phyloP scores from a whole-genome alignment of 2,797 vertebrate species.

The Notolepis coatsorum region DNA sequence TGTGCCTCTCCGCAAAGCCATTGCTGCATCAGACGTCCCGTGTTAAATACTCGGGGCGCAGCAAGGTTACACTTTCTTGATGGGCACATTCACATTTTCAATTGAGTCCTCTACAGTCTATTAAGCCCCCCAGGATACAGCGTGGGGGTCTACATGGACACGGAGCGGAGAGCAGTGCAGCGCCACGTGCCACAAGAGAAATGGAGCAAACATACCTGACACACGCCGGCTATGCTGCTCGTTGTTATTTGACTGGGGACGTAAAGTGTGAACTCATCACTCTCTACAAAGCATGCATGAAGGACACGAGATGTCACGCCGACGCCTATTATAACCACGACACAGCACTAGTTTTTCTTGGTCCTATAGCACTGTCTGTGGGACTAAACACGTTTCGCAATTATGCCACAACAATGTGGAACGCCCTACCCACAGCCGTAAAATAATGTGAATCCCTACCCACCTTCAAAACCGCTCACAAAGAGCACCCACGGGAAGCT shows the following conservation, averaged over 20 bases:
- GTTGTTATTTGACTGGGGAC: slow-evolving; percentile 58
- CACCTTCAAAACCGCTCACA: no score
- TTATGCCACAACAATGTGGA: no score
- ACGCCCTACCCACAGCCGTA: no score
- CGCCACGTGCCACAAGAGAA: slow-evolving; percentile 39
- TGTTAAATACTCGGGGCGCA: slow-evolving; percentile 67
- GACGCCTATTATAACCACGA: slow-evolving; percentile 64
- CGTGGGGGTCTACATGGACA: slow-evolving; percentile 39
- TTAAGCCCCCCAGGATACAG: slow-evolving; percentile 65
- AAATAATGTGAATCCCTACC: no score
- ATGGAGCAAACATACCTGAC: slow-evolving; percentile 65
- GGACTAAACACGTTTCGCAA: no score
- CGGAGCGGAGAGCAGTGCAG: no score
- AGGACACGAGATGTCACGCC: slow-evolving; percentile 50
- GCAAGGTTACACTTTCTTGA: slow-evolving; percentile 68
- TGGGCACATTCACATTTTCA: slow-evolving; percentile 65
- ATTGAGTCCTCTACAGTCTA: slow-evolving; percentile 67
- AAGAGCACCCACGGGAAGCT: no score
- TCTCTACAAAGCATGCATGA: slow-evolving; percentile 43
- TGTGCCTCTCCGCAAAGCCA: slow-evolving; percentile 61
- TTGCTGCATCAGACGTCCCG: slow-evolving; percentile 62
- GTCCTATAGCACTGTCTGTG: slow-evolving; percentile 44
- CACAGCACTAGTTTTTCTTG: slow-evolving; percentile 45
- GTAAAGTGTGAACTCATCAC: slow-evolving; percentile 33
- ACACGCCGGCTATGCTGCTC: slow-evolving; percentile 55